phyloP scores from a whole-genome alignment of 1,140 invertebrate species.

The Pinna nobilis region DNA sequence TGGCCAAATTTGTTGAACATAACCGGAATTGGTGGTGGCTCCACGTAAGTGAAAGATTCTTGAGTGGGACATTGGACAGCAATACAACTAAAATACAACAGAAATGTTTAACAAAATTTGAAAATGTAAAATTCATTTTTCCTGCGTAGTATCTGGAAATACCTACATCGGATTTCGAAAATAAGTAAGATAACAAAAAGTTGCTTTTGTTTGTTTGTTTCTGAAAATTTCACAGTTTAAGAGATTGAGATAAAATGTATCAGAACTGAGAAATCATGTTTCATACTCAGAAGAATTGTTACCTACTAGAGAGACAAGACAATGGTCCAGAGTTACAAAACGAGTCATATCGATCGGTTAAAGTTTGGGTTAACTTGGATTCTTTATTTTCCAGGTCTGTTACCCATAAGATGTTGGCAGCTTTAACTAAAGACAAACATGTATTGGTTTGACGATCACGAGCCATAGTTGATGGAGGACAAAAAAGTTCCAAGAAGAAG shows the following conservation, averaged over 20 bases:
- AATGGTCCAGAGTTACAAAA: background rate
- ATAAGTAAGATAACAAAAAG: too few species aligned
- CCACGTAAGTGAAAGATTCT: too few species aligned
- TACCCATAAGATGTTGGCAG: slow-evolving; percentile 54
- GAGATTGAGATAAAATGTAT: background rate
- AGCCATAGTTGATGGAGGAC: background rate
- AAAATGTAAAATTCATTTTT: too few species aligned
- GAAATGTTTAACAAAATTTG: too few species aligned
- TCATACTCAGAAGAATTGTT: too few species aligned
- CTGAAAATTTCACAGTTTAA: background rate
- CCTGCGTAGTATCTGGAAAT: too few species aligned
- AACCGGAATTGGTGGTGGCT: too few species aligned
- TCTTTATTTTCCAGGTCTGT: slow-evolving; percentile 54
- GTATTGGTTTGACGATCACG: slow-evolving; percentile 21
- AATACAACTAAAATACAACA: too few species aligned
- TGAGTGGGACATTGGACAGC: too few species aligned
- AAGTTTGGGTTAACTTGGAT: background rate
- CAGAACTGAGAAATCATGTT: background rate
- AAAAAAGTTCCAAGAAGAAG: background rate
- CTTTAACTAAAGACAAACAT: slow-evolving; percentile 55
- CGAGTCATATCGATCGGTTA: background rate
- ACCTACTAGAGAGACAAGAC: background rate
- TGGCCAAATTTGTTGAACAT: too few species aligned
- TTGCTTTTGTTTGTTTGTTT: background rate
- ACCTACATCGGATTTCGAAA: too few species aligned